Evolutionary conservation across 2,888 invertebrate genomes (phyloP).

Genomic region (Polyommatus iphigenia): DNA sequence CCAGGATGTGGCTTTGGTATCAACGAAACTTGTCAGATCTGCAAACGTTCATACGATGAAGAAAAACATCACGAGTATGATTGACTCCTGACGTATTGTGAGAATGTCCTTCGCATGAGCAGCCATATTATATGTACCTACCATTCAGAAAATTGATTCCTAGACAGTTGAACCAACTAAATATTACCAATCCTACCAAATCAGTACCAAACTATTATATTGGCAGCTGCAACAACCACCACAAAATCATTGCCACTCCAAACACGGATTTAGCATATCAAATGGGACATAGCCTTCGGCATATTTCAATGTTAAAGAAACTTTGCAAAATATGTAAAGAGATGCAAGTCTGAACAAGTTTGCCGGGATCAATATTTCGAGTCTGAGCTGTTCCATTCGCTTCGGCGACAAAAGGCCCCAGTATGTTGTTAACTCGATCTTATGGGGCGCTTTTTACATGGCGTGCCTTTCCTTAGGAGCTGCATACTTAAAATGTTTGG

Average conservation of each 20-base stretch:
- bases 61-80: no score
- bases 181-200: neutral
- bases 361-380: conserved; percentile 46
- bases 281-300: conserved; percentile 9
- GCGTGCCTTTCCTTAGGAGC: neutral
- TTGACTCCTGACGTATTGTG: no score
- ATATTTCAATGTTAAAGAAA: conserved; percentile 36
- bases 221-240: neutral
- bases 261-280: conserved; percentile 25
- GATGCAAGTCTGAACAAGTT: conserved; percentile 49
- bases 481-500: neutral
- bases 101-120: no score
- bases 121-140: no score
- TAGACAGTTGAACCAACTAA: neutral
- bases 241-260: neutral
- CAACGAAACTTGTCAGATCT: no score
- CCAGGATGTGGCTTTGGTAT: no score
- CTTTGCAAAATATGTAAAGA: conserved; percentile 45
- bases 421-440: conserved; percentile 42
- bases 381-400: conserved; percentile 39
- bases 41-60: no score
- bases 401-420: conserved; percentile 37
- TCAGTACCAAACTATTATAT: no score
- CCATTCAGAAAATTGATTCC: no score
- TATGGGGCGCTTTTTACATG: conserved; percentile 38